Base-by-base conservation (phyloP, 2,797 vertebrate species). In the Sparus aurata region DNA sequence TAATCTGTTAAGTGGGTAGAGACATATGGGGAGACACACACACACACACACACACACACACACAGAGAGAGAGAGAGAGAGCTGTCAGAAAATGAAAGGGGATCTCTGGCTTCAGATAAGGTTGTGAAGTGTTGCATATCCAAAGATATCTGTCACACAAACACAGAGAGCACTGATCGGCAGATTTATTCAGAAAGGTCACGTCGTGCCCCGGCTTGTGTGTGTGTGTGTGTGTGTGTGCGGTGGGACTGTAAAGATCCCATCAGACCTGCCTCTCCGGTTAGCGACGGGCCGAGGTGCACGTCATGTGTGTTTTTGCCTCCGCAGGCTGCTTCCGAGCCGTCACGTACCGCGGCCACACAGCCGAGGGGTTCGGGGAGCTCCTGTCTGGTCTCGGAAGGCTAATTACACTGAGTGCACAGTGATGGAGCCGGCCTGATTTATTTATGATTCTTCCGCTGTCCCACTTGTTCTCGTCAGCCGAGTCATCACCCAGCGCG, bases 1-100 rank as follows among this genome's bases (percentile, higher is more conserved):
- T 90, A 89, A 90, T 92, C 90, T 91, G 85, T 86, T 92, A 91
- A 93, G 89, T 92, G 86, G 69, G 84, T 68, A 78, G 79, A 87
- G 79, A 86, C 87, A 87, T 88, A 82, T 75, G 78, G 69, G 38
- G 38, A 11, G 10, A 38, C 6, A 30, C 72, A 6, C 23, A 1
- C 49, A 69, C 80, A 79, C 74, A 17, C 12, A 30, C 30, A 30
- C 72, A 3, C 16, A 1, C 50, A 27, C 27, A 27, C 27, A 27
- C 3, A 27, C 3, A 27, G 3, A 27, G 27, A 27, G 27, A 27
- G 27, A 27, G 27, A 27, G 27, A 69, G 79, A 4, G 34, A 75
- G 85, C 85, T 88, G 91, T 91, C 83, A 83, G 61, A 58, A 83
- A 87, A 86, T 81, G 82, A 90, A 87, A 88, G 80, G 61, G 81